Evolutionary conservation across 2,113 vertebrate species (phyloP).

Genomic region (Oxyruncus cristatus): DNA sequence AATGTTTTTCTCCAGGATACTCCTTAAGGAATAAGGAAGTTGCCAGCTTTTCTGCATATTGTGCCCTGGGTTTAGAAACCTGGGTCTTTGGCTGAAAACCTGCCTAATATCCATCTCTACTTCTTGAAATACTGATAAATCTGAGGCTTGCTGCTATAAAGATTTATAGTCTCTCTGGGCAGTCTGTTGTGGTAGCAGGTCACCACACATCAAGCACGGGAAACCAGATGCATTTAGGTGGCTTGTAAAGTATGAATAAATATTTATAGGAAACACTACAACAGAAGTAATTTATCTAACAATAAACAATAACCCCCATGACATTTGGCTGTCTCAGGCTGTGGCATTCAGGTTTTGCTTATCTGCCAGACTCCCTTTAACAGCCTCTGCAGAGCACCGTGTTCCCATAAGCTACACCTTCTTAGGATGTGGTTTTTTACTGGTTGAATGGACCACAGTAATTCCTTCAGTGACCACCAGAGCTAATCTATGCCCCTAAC

Average conservation of each 20-base stretch:
- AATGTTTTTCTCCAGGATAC: not conserved
- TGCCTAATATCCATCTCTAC: not conserved
- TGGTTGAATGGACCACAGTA: not conserved
- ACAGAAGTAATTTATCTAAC: not conserved
- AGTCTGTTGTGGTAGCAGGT: not conserved
- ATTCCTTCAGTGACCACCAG: not conserved
- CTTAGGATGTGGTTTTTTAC: not conserved
- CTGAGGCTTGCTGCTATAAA: not conserved
- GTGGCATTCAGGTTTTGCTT: not conserved
- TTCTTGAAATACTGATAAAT: not conserved
- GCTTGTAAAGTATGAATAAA: not conserved
- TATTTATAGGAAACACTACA: slow-evolving; percentile 10
- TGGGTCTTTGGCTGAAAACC: not conserved
- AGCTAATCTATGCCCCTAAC: not conserved
- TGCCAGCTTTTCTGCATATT: not conserved
- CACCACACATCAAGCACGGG: not conserved
- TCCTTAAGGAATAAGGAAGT: not conserved
- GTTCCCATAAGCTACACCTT: not conserved
- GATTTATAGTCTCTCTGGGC: not conserved
- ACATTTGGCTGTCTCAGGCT: not conserved
- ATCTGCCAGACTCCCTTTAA: not conserved
- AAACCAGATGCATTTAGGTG: not conserved
- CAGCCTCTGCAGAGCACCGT: not conserved
- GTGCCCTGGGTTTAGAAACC: not conserved
- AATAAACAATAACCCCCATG: not conserved